phyloP scores from a whole-genome alignment of 2,888 invertebrate genomes.

The Frankliniella intonsa region DNA sequence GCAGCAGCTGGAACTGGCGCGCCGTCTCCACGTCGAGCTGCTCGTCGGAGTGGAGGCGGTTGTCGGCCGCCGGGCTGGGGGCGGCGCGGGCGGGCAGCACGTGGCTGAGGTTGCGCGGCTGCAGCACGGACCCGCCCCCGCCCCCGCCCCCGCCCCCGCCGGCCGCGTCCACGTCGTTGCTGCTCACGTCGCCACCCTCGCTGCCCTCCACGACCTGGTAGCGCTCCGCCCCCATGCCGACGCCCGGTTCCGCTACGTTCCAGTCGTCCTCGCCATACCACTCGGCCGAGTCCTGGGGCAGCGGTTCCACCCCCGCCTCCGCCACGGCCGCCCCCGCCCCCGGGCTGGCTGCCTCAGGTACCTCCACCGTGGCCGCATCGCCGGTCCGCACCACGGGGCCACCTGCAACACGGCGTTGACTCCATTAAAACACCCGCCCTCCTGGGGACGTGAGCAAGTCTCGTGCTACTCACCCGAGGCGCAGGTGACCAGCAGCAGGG shows the following conservation, averaged over 20 bases:
- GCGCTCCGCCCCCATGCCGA: background rate
- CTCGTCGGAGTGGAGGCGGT: conserved; percentile 23
- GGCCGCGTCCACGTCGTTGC: background rate
- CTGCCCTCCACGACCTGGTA: background rate
- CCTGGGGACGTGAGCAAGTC: background rate
- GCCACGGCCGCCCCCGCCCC: background rate
- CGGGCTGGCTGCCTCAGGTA: background rate
- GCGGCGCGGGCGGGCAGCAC: conserved; percentile 51
- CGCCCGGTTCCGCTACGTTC: background rate
- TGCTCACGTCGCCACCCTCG: background rate
- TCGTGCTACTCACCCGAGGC: background rate
- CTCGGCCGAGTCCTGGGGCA: background rate
- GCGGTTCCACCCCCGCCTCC: background rate
- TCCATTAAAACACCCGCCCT: background rate
- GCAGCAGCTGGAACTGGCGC: conserved; percentile 40
- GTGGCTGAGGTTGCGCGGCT: conserved; percentile 51
- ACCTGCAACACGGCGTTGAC: background rate
- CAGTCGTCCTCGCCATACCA: background rate
- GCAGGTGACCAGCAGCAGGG: background rate
- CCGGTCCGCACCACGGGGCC: background rate
- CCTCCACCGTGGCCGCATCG: background rate
- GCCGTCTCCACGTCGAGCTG: conserved; percentile 40
- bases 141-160: conserved; percentile 36
- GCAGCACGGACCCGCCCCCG: conserved; percentile 48
- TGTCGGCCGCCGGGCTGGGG: conserved; percentile 29